Evolutionary conservation across 1,140 invertebrate species (phyloP).

Genomic region (Hermetia illucens): DNA sequence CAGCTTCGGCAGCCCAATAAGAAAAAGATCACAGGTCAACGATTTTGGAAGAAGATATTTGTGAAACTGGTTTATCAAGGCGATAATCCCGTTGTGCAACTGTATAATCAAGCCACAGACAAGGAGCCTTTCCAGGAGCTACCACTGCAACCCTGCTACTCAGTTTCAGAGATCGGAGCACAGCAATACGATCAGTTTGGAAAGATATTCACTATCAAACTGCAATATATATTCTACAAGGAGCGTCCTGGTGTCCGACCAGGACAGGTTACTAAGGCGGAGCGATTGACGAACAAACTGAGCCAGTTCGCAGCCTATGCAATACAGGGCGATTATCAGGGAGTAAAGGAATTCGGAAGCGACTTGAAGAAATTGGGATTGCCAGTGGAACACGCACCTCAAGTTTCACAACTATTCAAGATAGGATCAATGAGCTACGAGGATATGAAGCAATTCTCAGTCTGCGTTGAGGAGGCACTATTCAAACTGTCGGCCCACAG

Average conservation of each 20-base stretch:
- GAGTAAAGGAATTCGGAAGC: slow-evolving; percentile 82
- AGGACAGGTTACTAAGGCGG: slow-evolving; percentile 89
- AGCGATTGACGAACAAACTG: slow-evolving; percentile 76
- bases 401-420: slow-evolving; percentile 93
- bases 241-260: slow-evolving; percentile 92
- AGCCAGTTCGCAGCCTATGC: slow-evolving; percentile 89
- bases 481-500: slow-evolving; percentile 72
- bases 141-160: slow-evolving; percentile 84
- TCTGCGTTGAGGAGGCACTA: slow-evolving; percentile 77
- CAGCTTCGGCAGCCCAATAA: slow-evolving; percentile 91
- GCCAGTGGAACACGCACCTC: slow-evolving; percentile 93
- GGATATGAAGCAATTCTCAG: slow-evolving; percentile 82
- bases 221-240: slow-evolving; percentile 98
- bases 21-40: slow-evolving; percentile 93
- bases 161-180: slow-evolving; percentile 79
- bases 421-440: slow-evolving; percentile 80
- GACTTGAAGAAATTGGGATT: slow-evolving; percentile 85
- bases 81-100: slow-evolving; percentile 71
- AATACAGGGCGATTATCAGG: slow-evolving; percentile 85
- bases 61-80: slow-evolving; percentile 64
- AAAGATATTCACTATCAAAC: slow-evolving; percentile 97
- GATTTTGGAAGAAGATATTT: slow-evolving; percentile 96
- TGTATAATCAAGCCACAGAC: slow-evolving; percentile 71
- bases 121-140: slow-evolving; percentile 89
- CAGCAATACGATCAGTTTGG: slow-evolving; percentile 97